phyloP scores from a whole-genome alignment of 2,888 invertebrate species.

The Halictus quadricinctus region DNA sequence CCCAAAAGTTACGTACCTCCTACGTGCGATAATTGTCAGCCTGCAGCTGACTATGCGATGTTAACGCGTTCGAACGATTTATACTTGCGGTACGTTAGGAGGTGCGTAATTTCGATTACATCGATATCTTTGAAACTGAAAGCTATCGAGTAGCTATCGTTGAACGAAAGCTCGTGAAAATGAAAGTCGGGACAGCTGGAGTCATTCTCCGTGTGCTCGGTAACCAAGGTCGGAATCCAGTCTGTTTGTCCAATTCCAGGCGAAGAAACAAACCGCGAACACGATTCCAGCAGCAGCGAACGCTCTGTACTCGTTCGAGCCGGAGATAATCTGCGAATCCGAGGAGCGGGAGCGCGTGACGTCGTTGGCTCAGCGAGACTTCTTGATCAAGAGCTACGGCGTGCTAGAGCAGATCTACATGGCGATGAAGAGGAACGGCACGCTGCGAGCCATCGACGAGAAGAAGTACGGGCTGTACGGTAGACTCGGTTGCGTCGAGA shows the following conservation, averaged over 20 bases:
- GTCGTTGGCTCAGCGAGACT: constrained; percentile 87
- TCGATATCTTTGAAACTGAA: background rate
- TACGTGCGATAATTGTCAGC: background rate
- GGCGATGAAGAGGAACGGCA: constrained; percentile 88
- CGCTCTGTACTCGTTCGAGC: constrained; percentile 85
- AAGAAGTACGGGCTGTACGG: constrained; percentile 84
- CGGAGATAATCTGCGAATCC: constrained; percentile 86
- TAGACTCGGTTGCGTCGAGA: constrained; percentile 44
- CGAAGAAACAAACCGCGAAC: constrained; percentile 69
- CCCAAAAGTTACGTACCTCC: background rate
- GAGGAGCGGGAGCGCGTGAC: constrained; percentile 89
- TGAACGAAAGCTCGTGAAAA: background rate
- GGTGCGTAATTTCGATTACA: background rate
- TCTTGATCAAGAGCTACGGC: constrained; percentile 88
- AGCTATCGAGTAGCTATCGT: background rate
- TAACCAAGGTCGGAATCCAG: background rate
- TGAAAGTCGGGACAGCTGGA: background rate
- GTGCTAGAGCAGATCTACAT: constrained; percentile 87
- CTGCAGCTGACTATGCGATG: too few relatives aligned
- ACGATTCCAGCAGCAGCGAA: constrained; percentile 47
- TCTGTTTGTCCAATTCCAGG: constrained; percentile 48
- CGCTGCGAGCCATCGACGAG: constrained; percentile 86
- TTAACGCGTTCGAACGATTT: too few relatives aligned
- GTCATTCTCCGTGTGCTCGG: background rate
- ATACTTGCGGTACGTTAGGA: background rate